phyloP scores from a whole-genome alignment of 1,140 invertebrate species.

The Paraescarpia echinospica region DNA sequence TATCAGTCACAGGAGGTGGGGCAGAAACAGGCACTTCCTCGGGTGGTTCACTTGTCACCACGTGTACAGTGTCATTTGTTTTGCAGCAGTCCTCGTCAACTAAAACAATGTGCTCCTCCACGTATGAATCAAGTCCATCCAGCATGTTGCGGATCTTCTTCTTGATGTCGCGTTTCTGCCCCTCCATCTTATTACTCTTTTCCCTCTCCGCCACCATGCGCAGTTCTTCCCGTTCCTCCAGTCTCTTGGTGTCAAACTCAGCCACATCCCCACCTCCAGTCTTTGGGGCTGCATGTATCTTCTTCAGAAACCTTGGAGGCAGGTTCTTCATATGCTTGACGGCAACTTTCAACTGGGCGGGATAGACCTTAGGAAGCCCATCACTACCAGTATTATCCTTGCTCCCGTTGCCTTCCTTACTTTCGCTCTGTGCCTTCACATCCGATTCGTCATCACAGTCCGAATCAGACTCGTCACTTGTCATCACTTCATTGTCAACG shows the following conservation, averaged over 20 bases:
- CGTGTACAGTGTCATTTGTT: background rate
- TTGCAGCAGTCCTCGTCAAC: background rate
- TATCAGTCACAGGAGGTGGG: constrained; percentile 6
- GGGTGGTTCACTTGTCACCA: background rate
- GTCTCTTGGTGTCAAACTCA: background rate
- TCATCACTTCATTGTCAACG: constrained; percentile 21
- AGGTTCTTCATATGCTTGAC: constrained; percentile 32
- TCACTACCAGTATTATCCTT: constrained; percentile 20
- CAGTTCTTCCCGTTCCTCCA: constrained; percentile 9
- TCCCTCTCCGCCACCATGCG: constrained; percentile 21
- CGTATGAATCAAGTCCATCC: constrained; percentile 29
- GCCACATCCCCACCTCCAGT: background rate
- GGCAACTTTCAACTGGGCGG: constrained; percentile 31
- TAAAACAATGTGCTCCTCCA: constrained; percentile 18
- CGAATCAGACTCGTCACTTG: constrained; percentile 20
- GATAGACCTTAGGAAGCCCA: constrained; percentile 26
- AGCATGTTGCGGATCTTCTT: constrained; percentile 30
- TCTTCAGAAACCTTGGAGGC: constrained; percentile 29
- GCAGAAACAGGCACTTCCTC: background rate
- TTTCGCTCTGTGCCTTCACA: background rate
- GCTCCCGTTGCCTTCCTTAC: background rate
- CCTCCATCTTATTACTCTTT: constrained; percentile 14
- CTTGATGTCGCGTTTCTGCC: constrained; percentile 26
- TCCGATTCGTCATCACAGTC: constrained; percentile 24
- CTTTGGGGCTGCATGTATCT: constrained; percentile 21